Percentiles rank a stretch among this genome's conserved stretches.
Evolutionary conservation across 2,888 invertebrate genomes (phyloP).

Genomic region (Drosophila monieri): DNA sequence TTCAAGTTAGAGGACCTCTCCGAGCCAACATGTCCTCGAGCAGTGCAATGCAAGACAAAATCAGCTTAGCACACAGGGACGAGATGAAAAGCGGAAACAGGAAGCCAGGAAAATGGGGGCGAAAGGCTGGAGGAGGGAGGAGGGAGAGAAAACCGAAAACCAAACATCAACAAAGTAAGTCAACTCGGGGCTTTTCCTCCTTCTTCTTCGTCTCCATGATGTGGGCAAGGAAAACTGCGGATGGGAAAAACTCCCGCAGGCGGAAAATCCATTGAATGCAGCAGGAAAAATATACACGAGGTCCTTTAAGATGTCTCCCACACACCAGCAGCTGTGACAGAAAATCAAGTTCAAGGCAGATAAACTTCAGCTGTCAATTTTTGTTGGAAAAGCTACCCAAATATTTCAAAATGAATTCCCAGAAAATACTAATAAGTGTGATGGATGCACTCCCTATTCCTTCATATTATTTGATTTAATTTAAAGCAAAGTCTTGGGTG

Average conservation of each 20-base stretch:
- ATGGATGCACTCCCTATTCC: too few species aligned
- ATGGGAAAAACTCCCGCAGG: constrained; percentile 6
- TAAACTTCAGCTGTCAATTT: constrained; percentile 25
- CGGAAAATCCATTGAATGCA: constrained; percentile 32
- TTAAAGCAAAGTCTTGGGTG: background rate
- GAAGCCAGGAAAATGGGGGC: constrained; percentile 5
- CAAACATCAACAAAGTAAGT: constrained; percentile 40
- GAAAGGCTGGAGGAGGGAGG: background rate
- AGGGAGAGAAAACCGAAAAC: constrained; percentile 18
- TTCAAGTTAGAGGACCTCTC: constrained; percentile 17
- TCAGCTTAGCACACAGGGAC: constrained; percentile 30
- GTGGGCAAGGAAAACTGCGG: background rate
- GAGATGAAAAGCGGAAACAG: constrained; percentile 28
- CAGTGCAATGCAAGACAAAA: constrained; percentile 42
- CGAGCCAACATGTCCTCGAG: constrained; percentile 35
- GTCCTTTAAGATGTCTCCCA: too few species aligned
- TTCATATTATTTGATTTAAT: background rate
- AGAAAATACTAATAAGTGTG: background rate
- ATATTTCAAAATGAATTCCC: constrained; percentile 9
- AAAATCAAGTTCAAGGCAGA: constrained; percentile 27
- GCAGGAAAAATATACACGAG: constrained; percentile 13
- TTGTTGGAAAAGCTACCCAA: background rate
- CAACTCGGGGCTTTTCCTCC: constrained; percentile 15
- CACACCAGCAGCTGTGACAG: background rate
- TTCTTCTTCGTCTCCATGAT: background rate